Base-by-base conservation (phyloP, 2,113 vertebrate genomes). In the Notarius quadriscutis region DNA sequence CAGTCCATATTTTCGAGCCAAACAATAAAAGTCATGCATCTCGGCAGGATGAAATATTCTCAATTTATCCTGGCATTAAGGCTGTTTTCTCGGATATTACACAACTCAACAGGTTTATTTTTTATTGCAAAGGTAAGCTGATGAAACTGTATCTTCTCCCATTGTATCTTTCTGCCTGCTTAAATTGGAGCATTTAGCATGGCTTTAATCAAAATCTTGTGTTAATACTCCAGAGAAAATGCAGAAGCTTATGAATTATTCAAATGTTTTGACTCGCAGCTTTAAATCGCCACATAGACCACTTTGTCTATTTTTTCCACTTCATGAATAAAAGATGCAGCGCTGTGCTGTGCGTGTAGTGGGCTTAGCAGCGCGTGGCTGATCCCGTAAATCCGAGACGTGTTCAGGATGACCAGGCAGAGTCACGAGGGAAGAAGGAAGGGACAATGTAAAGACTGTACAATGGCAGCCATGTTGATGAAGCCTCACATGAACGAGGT, bases 271-370 rank as follows among this genome's bases (percentile, higher is more conserved):
- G 86, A 89, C 87, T 91, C 63, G 14, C 48, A 30, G 51, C 53
- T 60, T 58, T 67, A 89, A 89, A 91, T 84, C 74, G 71, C 77
- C 67, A 85, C 25, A 84, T 87, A 84, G 51, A 87, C 69, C 12
- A 53, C 84, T 86, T 88, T 91, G 82, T 88, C 75, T 75, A 75
- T 87, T 81, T 87, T 86, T 84, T 79, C 83, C 53, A 5, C 71
- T 75, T 86, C 57, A 91, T 92, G 90, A 91, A 92, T 92, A 86
- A 92, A 92, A 92, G 78, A 91, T 91, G 83, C 34, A 27, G 87
- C 9, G 50, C 75, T 60, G 75, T 83, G 22, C 62, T 86, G 67
- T 51, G 89, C 34, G 55, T 41, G 41, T 69, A 72, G 75, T 67
- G 71, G 84, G 84, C 85, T 84, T 63, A 69, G 48, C 51, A 55